Evolutionary conservation across 2,888 invertebrate species (phyloP), one percentile per base, ranked within the genome.

Genomic region (Epistrophella euchroma): DNA sequence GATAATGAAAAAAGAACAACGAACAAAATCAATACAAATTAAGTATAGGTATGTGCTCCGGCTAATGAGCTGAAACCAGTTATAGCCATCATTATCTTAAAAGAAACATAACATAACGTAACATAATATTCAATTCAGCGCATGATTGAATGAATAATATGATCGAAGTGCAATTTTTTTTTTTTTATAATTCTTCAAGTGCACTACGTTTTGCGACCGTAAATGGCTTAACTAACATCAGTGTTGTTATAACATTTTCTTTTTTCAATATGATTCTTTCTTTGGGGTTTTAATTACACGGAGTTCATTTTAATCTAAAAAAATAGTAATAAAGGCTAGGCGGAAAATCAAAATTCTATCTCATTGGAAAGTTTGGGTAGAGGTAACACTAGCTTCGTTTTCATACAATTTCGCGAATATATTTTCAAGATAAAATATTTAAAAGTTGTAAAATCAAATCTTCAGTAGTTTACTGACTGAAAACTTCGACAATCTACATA

Each of bases 1-100:
- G 5, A 9, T 11, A 10, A 47, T 11, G 28, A 70, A 47, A 66
- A 37, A 73, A 35, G 68, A 80, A 62, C 37, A 68, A 70, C 62
- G 47, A 50, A 32, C 40, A 19, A 52, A 78, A 71, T 70, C 76
- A 64, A 70, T 75, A 47, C 66, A 55, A 55, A 78, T 64, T 43
- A 55, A 66, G 58, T 73, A 73, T 79, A n/a, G n/a, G n/a, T 1
- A 40, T 74, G 50, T 37, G 73, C 28, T 58, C n/a, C 11, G 5
- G 32, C 40, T 60, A 77, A 77, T 77, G 52, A 62, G 25, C 70
- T 60, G 22, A 45, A 68, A 68, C 43, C 40, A 70, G 78, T 77
- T 77, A 66, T 52, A 43, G 43, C 58, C 81, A 55, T 40, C 28
- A 22, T 55, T 55, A 71, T 58, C 58, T 66, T 73, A 35, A 43